Conservation (phyloP, 2,113 vertebrate genomes). For the Astur gentilis region DNA sequence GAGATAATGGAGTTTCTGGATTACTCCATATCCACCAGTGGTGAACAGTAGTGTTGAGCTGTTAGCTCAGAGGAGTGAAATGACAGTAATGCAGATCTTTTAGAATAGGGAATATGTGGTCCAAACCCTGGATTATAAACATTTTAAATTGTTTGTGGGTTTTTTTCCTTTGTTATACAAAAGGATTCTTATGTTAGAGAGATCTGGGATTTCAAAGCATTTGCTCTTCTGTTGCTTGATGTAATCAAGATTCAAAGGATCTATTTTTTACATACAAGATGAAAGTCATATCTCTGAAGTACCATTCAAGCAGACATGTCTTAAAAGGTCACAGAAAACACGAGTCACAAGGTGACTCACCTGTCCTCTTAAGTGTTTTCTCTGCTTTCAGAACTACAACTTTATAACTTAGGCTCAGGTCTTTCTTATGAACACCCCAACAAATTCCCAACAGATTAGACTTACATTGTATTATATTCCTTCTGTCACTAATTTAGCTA, state of each 20-base stretch:
- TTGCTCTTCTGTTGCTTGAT: neutral
- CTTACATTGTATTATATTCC: neutral
- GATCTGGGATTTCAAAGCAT: neutral
- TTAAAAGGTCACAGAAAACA: neutral
- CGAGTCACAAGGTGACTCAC: neutral
- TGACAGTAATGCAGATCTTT: neutral
- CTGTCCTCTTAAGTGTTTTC: neutral
- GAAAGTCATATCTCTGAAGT: neutral
- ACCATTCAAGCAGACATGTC: accelerated
- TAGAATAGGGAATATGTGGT: neutral
- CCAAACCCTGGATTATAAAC: neutral
- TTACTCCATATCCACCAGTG: neutral
- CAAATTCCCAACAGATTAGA: neutral
- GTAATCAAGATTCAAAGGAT: neutral
- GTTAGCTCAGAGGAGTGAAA: neutral
- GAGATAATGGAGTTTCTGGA: neutral
- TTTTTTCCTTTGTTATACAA: neutral
- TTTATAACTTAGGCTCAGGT: neutral
- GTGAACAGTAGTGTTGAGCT: neutral
- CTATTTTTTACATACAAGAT: neutral
- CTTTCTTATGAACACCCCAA: neutral
- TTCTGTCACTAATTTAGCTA: neutral
- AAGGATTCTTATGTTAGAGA: neutral
- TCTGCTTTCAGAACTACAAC: neutral
- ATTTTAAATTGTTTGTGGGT: neutral